phyloP scores from a whole-genome alignment of 2,797 vertebrate genomes.

The Gadopsis marmoratus region DNA sequence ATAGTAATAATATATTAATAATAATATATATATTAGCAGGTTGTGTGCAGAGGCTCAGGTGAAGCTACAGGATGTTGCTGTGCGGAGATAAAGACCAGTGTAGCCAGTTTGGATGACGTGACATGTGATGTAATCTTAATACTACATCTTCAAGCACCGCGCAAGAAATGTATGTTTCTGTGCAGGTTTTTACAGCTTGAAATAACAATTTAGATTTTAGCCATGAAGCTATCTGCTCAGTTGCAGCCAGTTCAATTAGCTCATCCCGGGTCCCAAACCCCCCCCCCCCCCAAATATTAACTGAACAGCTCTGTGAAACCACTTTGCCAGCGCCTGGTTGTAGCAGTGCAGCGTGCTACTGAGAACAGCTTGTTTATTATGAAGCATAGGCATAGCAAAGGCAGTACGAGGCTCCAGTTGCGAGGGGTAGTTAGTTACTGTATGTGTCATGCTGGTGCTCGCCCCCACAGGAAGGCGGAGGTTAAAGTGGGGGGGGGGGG shows the following conservation, averaged over 20 bases:
- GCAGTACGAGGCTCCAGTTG: not conserved
- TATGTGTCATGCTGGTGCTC: not conserved
- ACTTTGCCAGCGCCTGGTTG: constrained; percentile 4
- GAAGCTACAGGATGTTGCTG: not conserved
- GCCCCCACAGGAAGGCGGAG: not conserved
- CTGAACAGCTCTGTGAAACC: not conserved
- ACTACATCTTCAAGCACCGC: not conserved
- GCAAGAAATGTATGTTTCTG: not conserved
- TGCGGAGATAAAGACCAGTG: not conserved
- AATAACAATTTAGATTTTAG: not conserved
- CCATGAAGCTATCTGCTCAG: not conserved
- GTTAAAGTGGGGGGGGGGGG: not conserved
- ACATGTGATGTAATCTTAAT: not conserved
- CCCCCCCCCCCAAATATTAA: too few relatives aligned
- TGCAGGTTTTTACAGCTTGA: not conserved
- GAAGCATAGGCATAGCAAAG: too few relatives aligned
- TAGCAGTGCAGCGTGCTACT: not conserved
- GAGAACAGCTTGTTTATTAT: not conserved
- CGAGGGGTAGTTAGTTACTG: not conserved
- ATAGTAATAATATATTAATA: too few relatives aligned
- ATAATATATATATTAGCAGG: not conserved
- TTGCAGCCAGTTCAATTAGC: not conserved
- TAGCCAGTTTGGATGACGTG: not conserved
- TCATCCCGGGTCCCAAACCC: not conserved
- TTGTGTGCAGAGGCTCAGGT: not conserved